Evolutionary conservation across 2,888 invertebrate species (phyloP).

Genomic region (Heliconius hortense): DNA sequence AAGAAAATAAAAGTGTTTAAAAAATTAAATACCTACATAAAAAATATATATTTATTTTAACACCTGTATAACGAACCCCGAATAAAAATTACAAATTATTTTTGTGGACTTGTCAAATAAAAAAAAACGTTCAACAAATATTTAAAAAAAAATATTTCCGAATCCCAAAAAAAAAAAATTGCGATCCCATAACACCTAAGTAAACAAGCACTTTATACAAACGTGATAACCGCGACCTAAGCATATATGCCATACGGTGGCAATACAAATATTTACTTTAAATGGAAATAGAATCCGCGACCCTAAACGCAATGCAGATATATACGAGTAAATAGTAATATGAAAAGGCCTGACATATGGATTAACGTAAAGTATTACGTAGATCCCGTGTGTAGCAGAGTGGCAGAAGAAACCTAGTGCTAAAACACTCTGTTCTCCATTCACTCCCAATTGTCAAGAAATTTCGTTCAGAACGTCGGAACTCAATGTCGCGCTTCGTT

Average conservation of each 20-base stretch:
- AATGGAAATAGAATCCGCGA: conserved; percentile 10
- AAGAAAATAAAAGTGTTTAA: too few relatives aligned
- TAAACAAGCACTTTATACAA: conserved; percentile 1
- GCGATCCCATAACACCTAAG: not conserved
- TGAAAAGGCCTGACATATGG: not conserved
- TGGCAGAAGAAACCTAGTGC: not conserved
- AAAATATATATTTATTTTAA: too few relatives aligned
- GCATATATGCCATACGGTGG: not conserved
- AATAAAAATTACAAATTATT: too few relatives aligned
- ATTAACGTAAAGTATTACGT: not conserved
- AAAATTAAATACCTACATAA: too few relatives aligned
- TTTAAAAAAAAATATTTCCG: not conserved
- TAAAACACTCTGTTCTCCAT: not conserved
- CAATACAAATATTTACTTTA: conserved; percentile 18
- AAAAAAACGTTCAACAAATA: not conserved
- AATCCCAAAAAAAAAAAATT: not conserved
- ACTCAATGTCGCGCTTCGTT: too few relatives aligned
- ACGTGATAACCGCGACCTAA: conserved; percentile 4
- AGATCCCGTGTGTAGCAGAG: not conserved
- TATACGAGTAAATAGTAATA: not conserved
- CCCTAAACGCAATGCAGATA: not conserved
- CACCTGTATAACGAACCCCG: too few relatives aligned
- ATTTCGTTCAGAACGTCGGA: too few relatives aligned
- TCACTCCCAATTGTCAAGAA: too few relatives aligned
- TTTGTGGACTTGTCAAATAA: not conserved